phyloP scores from a whole-genome alignment of 1,140 invertebrate species.

The Drosophila truncata region DNA sequence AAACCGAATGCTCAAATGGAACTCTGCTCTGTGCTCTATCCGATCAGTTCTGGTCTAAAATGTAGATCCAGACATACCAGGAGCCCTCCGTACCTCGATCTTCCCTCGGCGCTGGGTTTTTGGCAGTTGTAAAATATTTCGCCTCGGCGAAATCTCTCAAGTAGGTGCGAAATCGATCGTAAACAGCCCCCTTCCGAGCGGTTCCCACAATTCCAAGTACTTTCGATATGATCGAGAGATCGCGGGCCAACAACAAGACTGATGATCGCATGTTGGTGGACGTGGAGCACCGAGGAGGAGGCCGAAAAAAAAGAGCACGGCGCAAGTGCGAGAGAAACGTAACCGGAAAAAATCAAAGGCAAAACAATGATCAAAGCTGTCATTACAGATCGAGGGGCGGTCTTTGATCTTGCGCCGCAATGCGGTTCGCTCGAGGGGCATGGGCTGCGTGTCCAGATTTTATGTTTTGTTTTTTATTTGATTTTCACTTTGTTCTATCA shows the following conservation, averaged over 20 bases:
- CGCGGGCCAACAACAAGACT: constrained; percentile 21
- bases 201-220: constrained; percentile 41
- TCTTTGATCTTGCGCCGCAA: constrained; percentile 80
- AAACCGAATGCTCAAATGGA: neutral
- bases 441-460: constrained; percentile 57
- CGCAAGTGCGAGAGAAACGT: constrained; percentile 38
- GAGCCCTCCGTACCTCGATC: neutral
- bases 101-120: constrained; percentile 3
- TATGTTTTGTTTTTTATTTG: constrained; percentile 84
- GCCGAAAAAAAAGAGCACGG: constrained; percentile 32
- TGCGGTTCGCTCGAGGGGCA: constrained; percentile 39
- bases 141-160: constrained; percentile 56
- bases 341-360: constrained; percentile 84
- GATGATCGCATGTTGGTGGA: constrained; percentile 34
- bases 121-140: constrained; percentile 43
- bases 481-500: constrained; percentile 84
- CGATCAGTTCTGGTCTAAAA: neutral
- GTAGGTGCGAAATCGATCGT: constrained; percentile 72
- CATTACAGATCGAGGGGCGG: constrained; percentile 82
- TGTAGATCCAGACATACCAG: neutral
- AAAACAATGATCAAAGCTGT: constrained; percentile 85
- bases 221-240: constrained; percentile 29
- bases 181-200: constrained; percentile 41
- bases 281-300: constrained; percentile 29
- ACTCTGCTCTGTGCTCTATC: constrained; percentile 19